Evolutionary conservation across 2,888 invertebrate species (phyloP).

Genomic region (Heliconius cydno): DNA sequence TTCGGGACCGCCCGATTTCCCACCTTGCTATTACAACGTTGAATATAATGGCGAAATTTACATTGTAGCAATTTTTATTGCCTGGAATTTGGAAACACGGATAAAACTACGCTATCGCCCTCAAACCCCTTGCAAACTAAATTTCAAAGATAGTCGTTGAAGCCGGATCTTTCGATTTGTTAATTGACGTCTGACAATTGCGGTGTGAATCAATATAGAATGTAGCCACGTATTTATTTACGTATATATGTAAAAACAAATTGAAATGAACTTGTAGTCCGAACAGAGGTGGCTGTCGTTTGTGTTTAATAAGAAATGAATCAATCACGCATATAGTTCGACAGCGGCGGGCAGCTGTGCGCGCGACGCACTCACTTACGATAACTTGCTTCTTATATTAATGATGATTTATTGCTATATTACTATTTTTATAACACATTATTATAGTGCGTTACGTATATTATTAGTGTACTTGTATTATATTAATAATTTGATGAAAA

Average conservation of each 20-base stretch:
- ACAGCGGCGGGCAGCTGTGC: slow-evolving; percentile 29
- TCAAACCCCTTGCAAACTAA: no score
- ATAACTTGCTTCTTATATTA: slow-evolving; percentile 31
- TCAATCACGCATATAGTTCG: slow-evolving; percentile 17
- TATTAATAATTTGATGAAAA: neutral
- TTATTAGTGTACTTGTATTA: neutral
- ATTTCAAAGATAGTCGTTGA: no score
- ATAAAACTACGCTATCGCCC: no score
- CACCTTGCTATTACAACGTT: no score
- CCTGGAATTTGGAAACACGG: no score
- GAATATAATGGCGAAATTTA: no score
- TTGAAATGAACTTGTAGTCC: neutral
- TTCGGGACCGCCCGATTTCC: no score
- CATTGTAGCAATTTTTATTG: no score
- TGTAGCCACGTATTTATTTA: neutral
- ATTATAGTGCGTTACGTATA: neutral
- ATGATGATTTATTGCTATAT: slow-evolving; percentile 41
- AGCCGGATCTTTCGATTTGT: no score
- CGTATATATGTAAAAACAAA: neutral
- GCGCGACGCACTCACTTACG: slow-evolving; percentile 26
- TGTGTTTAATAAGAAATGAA: slow-evolving; percentile 32
- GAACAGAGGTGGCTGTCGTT: neutral
- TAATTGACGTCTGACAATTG: no score
- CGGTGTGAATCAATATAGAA: neutral
- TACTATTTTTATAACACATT: slow-evolving; percentile 27